Percentiles rank a stretch among this genome's conserved stretches.
Conservation (phyloP, 2,888 invertebrate genomes). For the Drosophila peninsularis region DNA sequence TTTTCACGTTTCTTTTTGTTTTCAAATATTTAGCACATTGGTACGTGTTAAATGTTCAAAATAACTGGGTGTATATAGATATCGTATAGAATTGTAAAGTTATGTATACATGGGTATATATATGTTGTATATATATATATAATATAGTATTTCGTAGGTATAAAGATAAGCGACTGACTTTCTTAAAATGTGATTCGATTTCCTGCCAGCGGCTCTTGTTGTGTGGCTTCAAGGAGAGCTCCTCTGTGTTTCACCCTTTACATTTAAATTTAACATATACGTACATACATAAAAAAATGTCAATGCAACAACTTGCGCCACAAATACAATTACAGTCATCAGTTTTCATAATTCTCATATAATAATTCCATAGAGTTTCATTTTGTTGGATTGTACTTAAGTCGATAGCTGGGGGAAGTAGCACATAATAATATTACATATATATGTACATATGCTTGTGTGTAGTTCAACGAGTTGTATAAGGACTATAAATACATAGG, state of each 20-base stretch:
- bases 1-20: conserved; percentile 68
- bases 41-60: conserved; percentile 54
- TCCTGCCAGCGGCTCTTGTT: conserved; percentile 30
- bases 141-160: conserved; percentile 17
- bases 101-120: conserved; percentile 53
- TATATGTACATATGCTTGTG: conserved; percentile 14
- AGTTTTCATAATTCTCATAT: conserved; percentile 58
- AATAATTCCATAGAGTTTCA: conserved; percentile 39
- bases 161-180: conserved; percentile 52
- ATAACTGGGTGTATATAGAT: conserved; percentile 67
- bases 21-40: conserved; percentile 61
- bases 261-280: conserved; percentile 41
- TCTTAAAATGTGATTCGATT: conserved; percentile 35
- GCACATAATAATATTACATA: conserved; percentile 34
- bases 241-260: conserved; percentile 34
- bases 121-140: conserved; percentile 26
- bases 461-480: conserved; percentile 36
- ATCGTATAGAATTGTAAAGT: conserved; percentile 58
- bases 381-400: conserved; percentile 53
- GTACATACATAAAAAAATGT: conserved; percentile 38
- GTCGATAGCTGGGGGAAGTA: conserved; percentile 42
- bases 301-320: conserved; percentile 59
- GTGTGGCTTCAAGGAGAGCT: conserved; percentile 8
- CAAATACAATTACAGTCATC: conserved; percentile 58
- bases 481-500: conserved; percentile 51